phyloP scores from a whole-genome alignment of 1,140 invertebrate species.

The Phymastichus coffea region DNA sequence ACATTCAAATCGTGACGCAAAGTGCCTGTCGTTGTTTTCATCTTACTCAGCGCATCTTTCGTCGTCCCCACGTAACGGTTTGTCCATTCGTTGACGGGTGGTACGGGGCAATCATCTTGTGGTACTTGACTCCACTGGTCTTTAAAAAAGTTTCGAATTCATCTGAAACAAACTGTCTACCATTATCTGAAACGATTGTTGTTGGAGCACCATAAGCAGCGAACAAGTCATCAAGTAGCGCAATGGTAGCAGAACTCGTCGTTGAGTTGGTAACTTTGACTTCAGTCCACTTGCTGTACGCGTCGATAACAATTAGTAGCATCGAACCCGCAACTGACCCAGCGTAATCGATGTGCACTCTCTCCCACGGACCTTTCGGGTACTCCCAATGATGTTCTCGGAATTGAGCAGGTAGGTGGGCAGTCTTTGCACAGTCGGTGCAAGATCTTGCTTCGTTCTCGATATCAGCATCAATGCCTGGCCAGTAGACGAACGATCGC shows the following conservation, averaged over 20 bases:
- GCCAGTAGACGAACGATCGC: conserved; percentile 53
- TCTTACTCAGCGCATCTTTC: conserved; percentile 31
- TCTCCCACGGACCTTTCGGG: conserved; percentile 44
- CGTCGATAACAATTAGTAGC: conserved; percentile 53
- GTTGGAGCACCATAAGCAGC: conserved; percentile 30
- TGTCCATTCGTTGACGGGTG: conserved; percentile 44
- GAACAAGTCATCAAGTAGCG: conserved; percentile 34
- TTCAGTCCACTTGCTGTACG: conserved; percentile 53
- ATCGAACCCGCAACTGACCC: conserved; percentile 44
- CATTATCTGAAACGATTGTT: conserved; percentile 41
- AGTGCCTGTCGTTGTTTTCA: conserved; percentile 12
- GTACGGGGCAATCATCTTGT: conserved; percentile 36
- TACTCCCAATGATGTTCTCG: conserved; percentile 29
- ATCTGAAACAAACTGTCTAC: conserved; percentile 32
- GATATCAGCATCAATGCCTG: conserved; percentile 53
- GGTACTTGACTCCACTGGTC: conserved; percentile 34
- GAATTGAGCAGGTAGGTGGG: conserved; percentile 17
- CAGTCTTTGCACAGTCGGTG: conserved; percentile 14
- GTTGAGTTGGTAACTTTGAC: conserved; percentile 26
- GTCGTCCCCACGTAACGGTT: too few relatives aligned
- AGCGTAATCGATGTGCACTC: conserved; percentile 55
- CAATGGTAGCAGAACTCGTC: conserved; percentile 28
- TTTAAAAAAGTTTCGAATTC: conserved; percentile 39
- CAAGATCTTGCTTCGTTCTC: conserved; percentile 26
- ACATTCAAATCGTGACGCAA: conserved; percentile 25